These are phyloP conservation scores for Synergus japonicus DNA, from an alignment of 2,888 invertebrate genomes.

Conservation along the genomic window DNA sequence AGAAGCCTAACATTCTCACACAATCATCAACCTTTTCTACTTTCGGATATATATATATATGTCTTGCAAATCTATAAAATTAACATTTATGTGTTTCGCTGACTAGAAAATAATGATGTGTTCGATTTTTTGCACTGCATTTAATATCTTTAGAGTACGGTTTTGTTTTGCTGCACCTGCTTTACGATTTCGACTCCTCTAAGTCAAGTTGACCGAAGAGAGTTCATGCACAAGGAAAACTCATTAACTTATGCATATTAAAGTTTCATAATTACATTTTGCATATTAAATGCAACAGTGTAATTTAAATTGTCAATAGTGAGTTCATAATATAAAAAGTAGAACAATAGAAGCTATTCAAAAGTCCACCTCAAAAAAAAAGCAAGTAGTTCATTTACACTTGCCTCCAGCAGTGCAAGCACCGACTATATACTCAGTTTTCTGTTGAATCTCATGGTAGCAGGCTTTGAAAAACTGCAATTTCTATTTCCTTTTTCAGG, in stretches of 20 bases:
- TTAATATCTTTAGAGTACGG: not conserved
- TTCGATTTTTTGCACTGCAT: not conserved
- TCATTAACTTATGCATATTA: not conserved
- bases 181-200: too few relatives aligned
- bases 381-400: not conserved
- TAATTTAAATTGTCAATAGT: not conserved
- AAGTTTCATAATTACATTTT: not conserved
- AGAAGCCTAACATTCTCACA: not conserved
- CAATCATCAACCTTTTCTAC: not conserved
- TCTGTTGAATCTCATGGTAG: not conserved
- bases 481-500: not conserved
- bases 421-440: not conserved
- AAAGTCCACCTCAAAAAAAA: not conserved
- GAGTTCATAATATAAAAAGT: not conserved
- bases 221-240: not conserved
- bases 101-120: not conserved
- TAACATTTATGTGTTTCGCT: not conserved
- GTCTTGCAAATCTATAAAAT: not conserved
- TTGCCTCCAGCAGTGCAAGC: not conserved
- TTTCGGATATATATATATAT: not conserved
- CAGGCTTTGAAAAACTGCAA: constrained; percentile 21
- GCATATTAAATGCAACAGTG: not conserved
- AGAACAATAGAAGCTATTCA: not conserved
- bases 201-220: too few relatives aligned
- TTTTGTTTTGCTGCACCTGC: not conserved